Conservation (phyloP, 2,888 invertebrate genomes). For the Atrina japonica region DNA sequence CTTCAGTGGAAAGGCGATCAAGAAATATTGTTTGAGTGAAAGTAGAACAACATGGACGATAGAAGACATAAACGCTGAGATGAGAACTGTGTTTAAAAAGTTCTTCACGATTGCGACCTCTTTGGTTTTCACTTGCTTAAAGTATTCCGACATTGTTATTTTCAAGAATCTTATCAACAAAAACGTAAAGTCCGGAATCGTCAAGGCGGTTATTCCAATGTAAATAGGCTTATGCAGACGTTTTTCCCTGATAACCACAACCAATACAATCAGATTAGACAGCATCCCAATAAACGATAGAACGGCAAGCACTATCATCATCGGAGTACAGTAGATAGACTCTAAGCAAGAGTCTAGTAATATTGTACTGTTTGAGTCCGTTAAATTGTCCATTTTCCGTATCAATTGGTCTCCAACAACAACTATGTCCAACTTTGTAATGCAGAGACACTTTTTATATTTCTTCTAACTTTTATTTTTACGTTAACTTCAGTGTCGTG, state of each 20-base stretch:
- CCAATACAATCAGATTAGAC: constrained; percentile 15
- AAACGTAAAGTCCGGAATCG: constrained; percentile 25
- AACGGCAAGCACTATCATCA: constrained; percentile 3
- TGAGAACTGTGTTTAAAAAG: neutral
- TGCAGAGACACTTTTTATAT: too few species aligned
- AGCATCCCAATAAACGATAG: constrained; percentile 19
- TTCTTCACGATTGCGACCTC: neutral
- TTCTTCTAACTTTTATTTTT: too few species aligned
- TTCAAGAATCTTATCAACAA: constrained; percentile 9
- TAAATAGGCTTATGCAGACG: constrained; percentile 26
- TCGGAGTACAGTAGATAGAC: constrained; percentile 5
- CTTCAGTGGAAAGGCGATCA: constrained; percentile 26
- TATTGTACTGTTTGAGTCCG: too few species aligned
- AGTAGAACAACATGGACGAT: constrained; percentile 28
- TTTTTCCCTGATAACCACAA: constrained; percentile 17
- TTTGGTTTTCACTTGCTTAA: neutral
- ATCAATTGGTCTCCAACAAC: too few species aligned
- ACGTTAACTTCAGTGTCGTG: too few species aligned
- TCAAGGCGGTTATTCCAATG: constrained; percentile 16
- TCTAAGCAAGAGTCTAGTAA: neutral
- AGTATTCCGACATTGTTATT: neutral
- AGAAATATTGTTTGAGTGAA: constrained; percentile 27
- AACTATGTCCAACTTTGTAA: too few species aligned
- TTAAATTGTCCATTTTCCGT: too few species aligned
- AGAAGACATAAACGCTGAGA: constrained; percentile 18